A percentile compares a stretch with the other conserved stretches of the same genome.
These are phyloP conservation scores for Saccopteryx bilineata DNA, from an alignment of 2,113 vertebrate species.

Conservation along the genomic window DNA sequence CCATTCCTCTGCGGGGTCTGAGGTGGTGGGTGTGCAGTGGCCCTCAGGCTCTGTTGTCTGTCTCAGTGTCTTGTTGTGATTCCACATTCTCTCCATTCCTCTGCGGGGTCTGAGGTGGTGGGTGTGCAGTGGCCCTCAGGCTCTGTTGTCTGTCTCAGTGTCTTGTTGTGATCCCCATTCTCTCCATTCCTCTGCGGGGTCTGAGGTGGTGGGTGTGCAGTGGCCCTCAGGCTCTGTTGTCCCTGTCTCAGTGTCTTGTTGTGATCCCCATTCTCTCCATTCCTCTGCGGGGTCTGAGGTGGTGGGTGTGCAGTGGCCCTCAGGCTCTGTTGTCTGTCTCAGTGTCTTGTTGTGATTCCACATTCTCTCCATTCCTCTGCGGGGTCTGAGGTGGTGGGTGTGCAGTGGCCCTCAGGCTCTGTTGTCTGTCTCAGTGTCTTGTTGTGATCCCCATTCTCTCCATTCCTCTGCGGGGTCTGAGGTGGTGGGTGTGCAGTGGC, in stretches of 20 bases:
- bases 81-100: not conserved
- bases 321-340: accelerated
- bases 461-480: not conserved
- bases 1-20: not conserved
- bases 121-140: not conserved
- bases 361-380: not conserved
- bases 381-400: not conserved
- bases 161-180: not conserved
- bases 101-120: not conserved
- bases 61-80: no score
- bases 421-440: accelerated
- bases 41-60: accelerated
- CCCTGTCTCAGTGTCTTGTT: accelerated
- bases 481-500: no score
- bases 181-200: not conserved
- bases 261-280: not conserved
- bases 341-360: not conserved
- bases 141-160: accelerated
- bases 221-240: not conserved
- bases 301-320: not conserved
- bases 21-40: no score
- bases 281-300: not conserved
- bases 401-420: not conserved
- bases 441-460: not conserved
- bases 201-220: not conserved